Evolutionary conservation across 2,113 vertebrate species (phyloP), one percentile per base, ranked within the genome.

Genomic region (Cottus gobio): DNA sequence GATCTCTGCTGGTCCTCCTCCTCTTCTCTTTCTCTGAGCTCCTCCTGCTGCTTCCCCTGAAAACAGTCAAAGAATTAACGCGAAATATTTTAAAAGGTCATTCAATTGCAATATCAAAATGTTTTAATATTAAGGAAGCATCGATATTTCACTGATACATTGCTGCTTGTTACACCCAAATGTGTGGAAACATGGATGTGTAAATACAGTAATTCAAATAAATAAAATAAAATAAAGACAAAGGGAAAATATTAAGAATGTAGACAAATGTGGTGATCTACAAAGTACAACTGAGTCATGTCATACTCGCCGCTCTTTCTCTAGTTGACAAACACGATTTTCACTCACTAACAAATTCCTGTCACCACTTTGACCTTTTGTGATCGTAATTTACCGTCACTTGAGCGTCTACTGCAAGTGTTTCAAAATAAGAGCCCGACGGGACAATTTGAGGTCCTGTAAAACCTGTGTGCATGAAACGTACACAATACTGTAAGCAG

Each of bases 31-130:
- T 62, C 30, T 20, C 61, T 18, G 34, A 44, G 16, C 52, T 69
- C 56, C 72, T 79, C 77, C 65, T 84, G 46, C 69, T 84, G 50
- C 4, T 37, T n/a, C 20, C 77, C 71, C 90, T 90, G 77, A 63
- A 72, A 57, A 4, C 60, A 72, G 0, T 13, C n/a, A 34, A 42
- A 30, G 9, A 31, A n/a, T 34, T 1, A 42, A 2, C 10, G 3
- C 3, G 11, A 22, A 37, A 28, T 5, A n/a, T 2, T 57, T 50
- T 0, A 5, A 54, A n/a, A 50, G 20, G 3, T 16, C 0, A 62
- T 13, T 37, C 26, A 64, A 18, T 13, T 15, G 3, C 22, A 64
- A 7, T 26, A 65, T 11, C 1, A 46, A 8, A 68, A 26, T 24
- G 4, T 2, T 1, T 9, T 42, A 26, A 52, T 54, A 54, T 31